These are phyloP conservation scores for Petrocephalus microphthalmus DNA, from an alignment of 2,113 vertebrate species.

Conservation along the genomic window DNA sequence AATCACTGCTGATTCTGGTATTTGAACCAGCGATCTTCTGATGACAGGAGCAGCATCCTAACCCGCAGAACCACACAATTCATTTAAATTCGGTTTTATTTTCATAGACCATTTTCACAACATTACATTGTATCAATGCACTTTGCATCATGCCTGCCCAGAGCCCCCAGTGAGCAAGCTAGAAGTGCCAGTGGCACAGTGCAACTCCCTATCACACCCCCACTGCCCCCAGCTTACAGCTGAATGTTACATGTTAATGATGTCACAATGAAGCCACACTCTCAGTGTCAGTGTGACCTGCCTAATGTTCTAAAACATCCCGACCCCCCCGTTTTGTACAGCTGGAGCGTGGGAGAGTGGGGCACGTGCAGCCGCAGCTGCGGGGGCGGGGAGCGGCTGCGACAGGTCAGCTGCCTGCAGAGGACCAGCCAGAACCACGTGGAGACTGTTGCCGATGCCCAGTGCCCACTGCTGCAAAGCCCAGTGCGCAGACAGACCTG, in stretches of 20 bases:
- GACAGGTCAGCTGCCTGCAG: slow-evolving; percentile 63
- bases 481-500: slow-evolving; percentile 61
- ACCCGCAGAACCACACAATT: neutral
- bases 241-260: neutral
- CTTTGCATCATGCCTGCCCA: neutral
- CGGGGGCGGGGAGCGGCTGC: slow-evolving; percentile 66
- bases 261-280: neutral
- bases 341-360: slow-evolving; percentile 79
- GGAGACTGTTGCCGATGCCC: slow-evolving; percentile 47
- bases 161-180: neutral
- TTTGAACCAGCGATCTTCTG: neutral
- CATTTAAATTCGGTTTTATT: neutral
- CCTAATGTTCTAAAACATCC: neutral
- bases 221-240: neutral
- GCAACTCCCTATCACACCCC: neutral
- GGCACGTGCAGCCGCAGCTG: slow-evolving; percentile 70
- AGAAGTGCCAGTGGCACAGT: neutral
- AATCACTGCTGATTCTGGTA: neutral
- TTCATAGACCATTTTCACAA: neutral
- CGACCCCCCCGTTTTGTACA: slow-evolving; percentile 33
- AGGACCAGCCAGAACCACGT: slow-evolving; percentile 42
- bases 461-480: slow-evolving; percentile 49
- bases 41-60: neutral
- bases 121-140: neutral
- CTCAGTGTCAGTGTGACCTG: slow-evolving; percentile 31